These are phyloP conservation scores for Thymelicus acteon DNA, from an alignment of 2,888 invertebrate species.

Conservation along the genomic window DNA sequence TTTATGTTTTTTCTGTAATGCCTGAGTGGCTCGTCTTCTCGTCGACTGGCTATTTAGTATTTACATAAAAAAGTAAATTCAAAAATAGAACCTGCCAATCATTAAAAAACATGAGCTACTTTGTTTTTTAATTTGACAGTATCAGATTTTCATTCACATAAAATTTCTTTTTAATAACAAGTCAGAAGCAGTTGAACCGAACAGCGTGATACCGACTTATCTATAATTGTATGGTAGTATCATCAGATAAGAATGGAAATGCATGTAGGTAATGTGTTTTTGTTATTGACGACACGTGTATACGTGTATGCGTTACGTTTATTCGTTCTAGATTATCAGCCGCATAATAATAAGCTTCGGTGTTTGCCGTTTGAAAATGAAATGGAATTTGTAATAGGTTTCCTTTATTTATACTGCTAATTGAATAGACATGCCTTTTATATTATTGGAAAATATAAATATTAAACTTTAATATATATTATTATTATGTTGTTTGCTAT, in stretches of 20 bases:
- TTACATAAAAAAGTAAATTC: no score
- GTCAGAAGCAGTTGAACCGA: slow-evolving; percentile 20
- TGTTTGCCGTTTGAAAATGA: slow-evolving; percentile 33
- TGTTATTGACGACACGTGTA: slow-evolving; percentile 44
- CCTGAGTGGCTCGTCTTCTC: no score
- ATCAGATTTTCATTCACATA: neutral
- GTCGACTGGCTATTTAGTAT: no score
- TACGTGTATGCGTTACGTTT: slow-evolving; percentile 41
- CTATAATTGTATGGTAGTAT: slow-evolving; percentile 34
- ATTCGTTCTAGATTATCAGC: slow-evolving; percentile 41
- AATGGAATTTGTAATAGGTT: slow-evolving; percentile 20
- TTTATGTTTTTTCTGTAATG: no score
- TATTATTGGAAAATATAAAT: neutral
- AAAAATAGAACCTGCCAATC: no score
- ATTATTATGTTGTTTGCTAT: no score
- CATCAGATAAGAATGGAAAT: slow-evolving; percentile 44
- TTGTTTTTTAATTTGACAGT: neutral
- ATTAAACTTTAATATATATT: no score
- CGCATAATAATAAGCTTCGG: slow-evolving; percentile 31
- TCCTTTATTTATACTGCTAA: neutral
- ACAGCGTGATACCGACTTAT: slow-evolving; percentile 27
- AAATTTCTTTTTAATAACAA: slow-evolving; percentile 29
- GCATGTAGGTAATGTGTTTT: slow-evolving; percentile 39
- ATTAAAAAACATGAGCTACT: no score
- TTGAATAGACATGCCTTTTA: neutral